Evolutionary conservation across 2,797 vertebrate species (phyloP), one percentile per base, ranked within the genome.

Genomic region (Miichthys miiuy): DNA sequence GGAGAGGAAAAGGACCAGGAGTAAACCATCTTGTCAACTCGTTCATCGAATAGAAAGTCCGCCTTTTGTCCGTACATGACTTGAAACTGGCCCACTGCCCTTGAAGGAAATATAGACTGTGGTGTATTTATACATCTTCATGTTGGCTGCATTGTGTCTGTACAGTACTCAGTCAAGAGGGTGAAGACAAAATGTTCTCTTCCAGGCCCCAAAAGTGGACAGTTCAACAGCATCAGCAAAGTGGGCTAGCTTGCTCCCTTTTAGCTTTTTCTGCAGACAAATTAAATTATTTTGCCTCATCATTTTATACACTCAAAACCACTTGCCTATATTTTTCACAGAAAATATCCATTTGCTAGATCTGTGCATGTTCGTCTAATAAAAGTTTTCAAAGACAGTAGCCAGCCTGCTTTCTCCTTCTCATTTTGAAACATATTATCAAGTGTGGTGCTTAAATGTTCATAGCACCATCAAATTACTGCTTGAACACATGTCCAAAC

Each of bases 1-100:
- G 98, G 98, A 0, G 98, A 99, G 88, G 97, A 99, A 75, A 99
- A 99, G 86, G 98, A 99, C 87, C 97, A 94, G 87, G 95, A 94
- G 84, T 96, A 87, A 88, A 76, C 17, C 17, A 42, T 74, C 14
- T 17, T 46, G 14, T 57, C 47, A 9, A 9, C n/a, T 2, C 55
- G 18, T 72, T 62, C 16, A n/a, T 54, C 41, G 48, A 60, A 48
- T 58, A 66, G 27, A 82, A 70, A 73, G 69, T 65, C 34, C 0
- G 6, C 52, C 42, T 65, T 52, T 54, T 65, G 47, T 41, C 21
- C 3, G 16, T 63, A 38, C 23, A 16, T 71, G 80, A 48, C 75
- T 70, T 69, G 3, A 70, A 63, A 51, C 48, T 41, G 72, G 70
- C 66, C 61, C 75, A 14, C 76, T 41, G 72, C 68, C 44, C 38